These are phyloP conservation scores for Sminthopsis crassicaudata DNA, from an alignment of 2,113 vertebrate genomes.

Conservation along the genomic window DNA sequence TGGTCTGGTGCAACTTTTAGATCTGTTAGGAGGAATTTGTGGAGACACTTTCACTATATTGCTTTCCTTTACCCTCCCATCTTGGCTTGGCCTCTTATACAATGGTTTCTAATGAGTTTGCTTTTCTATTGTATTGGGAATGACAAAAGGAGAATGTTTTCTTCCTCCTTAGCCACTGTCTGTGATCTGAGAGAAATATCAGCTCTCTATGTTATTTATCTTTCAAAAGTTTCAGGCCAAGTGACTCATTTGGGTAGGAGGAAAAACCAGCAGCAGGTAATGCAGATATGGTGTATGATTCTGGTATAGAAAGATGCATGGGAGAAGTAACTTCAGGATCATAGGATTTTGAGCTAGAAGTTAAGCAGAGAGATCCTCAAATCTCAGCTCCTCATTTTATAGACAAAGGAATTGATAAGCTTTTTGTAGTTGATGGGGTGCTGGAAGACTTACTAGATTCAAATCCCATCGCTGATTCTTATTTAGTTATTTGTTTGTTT, in stretches of 20 bases:
- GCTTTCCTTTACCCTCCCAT: not conserved
- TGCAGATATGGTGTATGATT: not conserved
- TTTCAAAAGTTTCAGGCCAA: not conserved
- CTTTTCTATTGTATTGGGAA: not conserved
- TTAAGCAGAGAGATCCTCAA: not conserved
- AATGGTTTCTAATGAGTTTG: not conserved
- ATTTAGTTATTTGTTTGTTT: not conserved
- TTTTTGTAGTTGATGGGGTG: not conserved
- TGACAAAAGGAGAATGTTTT: not conserved
- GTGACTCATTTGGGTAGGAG: not conserved
- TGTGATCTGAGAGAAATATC: not conserved
- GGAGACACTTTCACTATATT: not conserved
- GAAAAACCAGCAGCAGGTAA: not conserved
- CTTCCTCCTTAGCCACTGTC: not conserved
- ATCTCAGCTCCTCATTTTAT: not conserved
- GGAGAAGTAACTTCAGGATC: not conserved
- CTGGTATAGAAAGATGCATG: not conserved
- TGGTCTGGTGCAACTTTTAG: not conserved
- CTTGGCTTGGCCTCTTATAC: not conserved
- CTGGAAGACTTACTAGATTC: not conserved
- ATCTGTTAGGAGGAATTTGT: not conserved
- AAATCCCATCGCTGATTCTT: not conserved
- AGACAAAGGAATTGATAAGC: not conserved
- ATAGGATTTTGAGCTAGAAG: not conserved
- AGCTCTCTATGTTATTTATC: not conserved